A percentile compares a stretch with the other conserved stretches of the same genome.
These are phyloP conservation scores for Chironomus tepperi DNA, from an alignment of 1,140 invertebrate genomes.

Conservation along the genomic window DNA sequence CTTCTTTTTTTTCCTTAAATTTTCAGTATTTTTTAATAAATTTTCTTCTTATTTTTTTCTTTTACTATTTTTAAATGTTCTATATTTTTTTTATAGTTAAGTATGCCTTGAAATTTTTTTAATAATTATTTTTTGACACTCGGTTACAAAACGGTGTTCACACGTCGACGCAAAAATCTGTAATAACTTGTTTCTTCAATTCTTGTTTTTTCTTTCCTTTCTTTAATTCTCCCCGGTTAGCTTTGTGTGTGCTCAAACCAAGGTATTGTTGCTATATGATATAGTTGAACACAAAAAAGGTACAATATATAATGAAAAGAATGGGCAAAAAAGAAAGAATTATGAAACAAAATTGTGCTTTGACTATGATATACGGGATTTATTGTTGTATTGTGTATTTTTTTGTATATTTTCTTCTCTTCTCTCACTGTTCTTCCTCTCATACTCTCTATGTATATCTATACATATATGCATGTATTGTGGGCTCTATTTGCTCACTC, in stretches of 20 bases:
- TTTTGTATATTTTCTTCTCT: too few relatives aligned
- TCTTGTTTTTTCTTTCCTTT: not conserved
- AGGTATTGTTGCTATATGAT: conserved; percentile 20
- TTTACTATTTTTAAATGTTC: not conserved
- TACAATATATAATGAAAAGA: conserved; percentile 20
- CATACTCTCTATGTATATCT: not conserved
- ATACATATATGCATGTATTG: not conserved
- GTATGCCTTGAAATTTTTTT: not conserved
- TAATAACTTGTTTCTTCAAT: conserved; percentile 23
- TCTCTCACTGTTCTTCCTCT: not conserved
- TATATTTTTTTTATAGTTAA: not conserved
- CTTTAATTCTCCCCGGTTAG: not conserved
- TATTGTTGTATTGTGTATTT: not conserved
- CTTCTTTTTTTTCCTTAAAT: not conserved
- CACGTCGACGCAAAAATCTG: conserved; percentile 23
- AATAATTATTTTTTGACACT: not conserved
- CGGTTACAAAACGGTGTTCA: conserved; percentile 14
- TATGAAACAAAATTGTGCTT: conserved; percentile 23
- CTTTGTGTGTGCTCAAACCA: conserved; percentile 22
- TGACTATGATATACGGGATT: not conserved
- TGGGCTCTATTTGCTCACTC: not conserved
- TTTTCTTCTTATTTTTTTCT: not conserved
- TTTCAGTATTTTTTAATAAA: not conserved
- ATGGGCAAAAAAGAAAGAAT: not conserved
- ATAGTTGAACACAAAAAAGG: conserved; percentile 18